Evolutionary conservation across 1,140 invertebrate genomes (phyloP), one percentile per base, ranked within the genome.

Genomic region (Dryas iulia): DNA sequence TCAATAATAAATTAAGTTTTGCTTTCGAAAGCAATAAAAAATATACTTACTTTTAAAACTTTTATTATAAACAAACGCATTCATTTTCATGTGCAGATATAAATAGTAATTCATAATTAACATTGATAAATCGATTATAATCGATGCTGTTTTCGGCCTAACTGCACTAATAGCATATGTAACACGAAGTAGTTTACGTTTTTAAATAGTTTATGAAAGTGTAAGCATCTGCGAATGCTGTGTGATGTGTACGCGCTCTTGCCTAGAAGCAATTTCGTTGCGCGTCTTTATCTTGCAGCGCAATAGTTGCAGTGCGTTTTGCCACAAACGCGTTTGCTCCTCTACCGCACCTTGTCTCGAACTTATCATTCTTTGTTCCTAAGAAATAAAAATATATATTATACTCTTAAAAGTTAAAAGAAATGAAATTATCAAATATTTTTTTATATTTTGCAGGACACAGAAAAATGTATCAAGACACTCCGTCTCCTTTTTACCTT

Each of bases 351-450:
- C 86, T 77, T 92, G 90, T 1, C 88, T 83, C 23, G 90, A 88
- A 71, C 89, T 91, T 25, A 92, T 91, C n/a, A 83, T 79, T n/a
- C 79, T 73, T 82, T 92, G 92, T 65, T 92, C 90, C 92, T 92
- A 26, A 39, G 7, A 35, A 52, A 0, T 18, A 18, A 21, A 47
- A 47, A 47, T 21, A 47, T 47, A 47, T 47, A n/a, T n/a, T n/a
- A n/a, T n/a, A n/a, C n/a, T n/a, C n/a, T n/a, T n/a, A n/a, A n/a
- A n/a, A n/a, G n/a, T n/a, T n/a, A n/a, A n/a, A n/a, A n/a, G n/a
- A n/a, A n/a, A n/a, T n/a, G n/a, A n/a, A n/a, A n/a, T n/a, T n/a
- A n/a, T n/a, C n/a, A n/a, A n/a, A n/a, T n/a, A n/a, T n/a, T n/a
- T n/a, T n/a, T n/a, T n/a, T n/a, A n/a, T n/a, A n/a, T n/a, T n/a